These are phyloP conservation scores for Aphrocallistes beatrix DNA, from an alignment of 37 sponge, comb jelly and placozoan species.

Conservation along the genomic window DNA sequence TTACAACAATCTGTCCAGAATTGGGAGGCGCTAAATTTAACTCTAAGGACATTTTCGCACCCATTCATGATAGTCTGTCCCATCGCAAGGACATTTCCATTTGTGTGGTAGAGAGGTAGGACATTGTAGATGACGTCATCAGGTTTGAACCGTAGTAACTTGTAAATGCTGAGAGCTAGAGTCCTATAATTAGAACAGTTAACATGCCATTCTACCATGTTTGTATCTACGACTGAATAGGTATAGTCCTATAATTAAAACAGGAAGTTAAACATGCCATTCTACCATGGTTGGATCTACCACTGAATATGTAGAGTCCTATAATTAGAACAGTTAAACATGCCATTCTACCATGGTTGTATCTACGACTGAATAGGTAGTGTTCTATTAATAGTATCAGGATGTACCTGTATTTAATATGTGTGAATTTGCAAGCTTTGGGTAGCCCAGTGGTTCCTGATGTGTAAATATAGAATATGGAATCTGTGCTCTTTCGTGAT, in stretches of 20 bases:
- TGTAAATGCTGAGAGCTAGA: neutral
- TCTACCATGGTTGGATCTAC: no score
- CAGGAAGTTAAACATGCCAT: no score
- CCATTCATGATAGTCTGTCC: constrained; percentile 49
- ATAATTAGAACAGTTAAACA: no score
- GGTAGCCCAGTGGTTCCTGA: constrained; percentile 84
- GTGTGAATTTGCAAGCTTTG: constrained; percentile 34
- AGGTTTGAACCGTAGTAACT: constrained; percentile 4
- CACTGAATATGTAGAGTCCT: no score
- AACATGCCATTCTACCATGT: no score
- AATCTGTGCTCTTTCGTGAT: constrained; percentile 22
- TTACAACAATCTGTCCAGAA: constrained; percentile 70
- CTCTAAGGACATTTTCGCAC: constrained; percentile 43
- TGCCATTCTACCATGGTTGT: no score
- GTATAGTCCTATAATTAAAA: no score
- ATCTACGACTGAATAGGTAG: no score
- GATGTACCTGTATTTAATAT: constrained; percentile 7
- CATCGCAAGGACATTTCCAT: constrained; percentile 40
- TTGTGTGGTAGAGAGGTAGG: constrained; percentile 70
- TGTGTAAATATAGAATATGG: constrained; percentile 58
- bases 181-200: no score
- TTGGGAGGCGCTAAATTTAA: constrained; percentile 60
- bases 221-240: no score
- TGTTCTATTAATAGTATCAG: no score
- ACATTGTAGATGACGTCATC: constrained; percentile 54